phyloP scores from a whole-genome alignment of 2,888 invertebrate species.

The Operophtera brumata region DNA sequence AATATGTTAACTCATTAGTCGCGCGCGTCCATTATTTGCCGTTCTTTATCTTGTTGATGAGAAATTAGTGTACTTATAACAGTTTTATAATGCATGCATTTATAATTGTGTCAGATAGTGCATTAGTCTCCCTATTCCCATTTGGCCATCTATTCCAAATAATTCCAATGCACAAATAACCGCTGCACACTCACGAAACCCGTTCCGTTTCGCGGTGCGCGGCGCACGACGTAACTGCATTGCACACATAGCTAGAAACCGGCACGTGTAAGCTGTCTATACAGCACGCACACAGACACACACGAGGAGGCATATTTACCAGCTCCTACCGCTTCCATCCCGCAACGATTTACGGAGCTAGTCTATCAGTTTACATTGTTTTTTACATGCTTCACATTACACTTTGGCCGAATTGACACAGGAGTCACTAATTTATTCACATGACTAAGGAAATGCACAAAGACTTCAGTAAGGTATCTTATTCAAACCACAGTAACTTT shows the following conservation, averaged over 20 bases:
- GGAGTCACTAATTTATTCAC: slow-evolving; percentile 8
- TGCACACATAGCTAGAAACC: slow-evolving; percentile 44
- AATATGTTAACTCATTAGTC: too few relatives aligned
- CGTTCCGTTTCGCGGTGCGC: neutral
- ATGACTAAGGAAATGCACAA: slow-evolving; percentile 10
- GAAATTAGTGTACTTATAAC: neutral
- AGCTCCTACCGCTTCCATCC: slow-evolving; percentile 15
- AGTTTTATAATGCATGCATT: slow-evolving; percentile 3
- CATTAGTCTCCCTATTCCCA: slow-evolving; percentile 32
- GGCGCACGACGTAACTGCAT: slow-evolving; percentile 32
- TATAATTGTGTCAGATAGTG: slow-evolving; percentile 4
- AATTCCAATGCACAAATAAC: slow-evolving; percentile 38
- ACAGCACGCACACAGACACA: slow-evolving; percentile 39
- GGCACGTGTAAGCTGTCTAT: slow-evolving; percentile 56
- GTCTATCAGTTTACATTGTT: slow-evolving; percentile 16
- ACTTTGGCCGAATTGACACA: too few relatives aligned
- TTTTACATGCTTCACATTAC: too few relatives aligned
- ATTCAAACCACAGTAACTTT: too few relatives aligned
- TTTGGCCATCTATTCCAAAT: too few relatives aligned
- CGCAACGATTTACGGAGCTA: slow-evolving; percentile 21
- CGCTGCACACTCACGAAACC: slow-evolving; percentile 34
- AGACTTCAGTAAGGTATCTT: neutral
- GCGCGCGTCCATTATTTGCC: too few relatives aligned
- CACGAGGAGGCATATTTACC: slow-evolving; percentile 37
- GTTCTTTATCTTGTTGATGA: neutral